Evolutionary conservation across 2,797 vertebrate species (phyloP).

Genomic region (Trachops cirrhosus): DNA sequence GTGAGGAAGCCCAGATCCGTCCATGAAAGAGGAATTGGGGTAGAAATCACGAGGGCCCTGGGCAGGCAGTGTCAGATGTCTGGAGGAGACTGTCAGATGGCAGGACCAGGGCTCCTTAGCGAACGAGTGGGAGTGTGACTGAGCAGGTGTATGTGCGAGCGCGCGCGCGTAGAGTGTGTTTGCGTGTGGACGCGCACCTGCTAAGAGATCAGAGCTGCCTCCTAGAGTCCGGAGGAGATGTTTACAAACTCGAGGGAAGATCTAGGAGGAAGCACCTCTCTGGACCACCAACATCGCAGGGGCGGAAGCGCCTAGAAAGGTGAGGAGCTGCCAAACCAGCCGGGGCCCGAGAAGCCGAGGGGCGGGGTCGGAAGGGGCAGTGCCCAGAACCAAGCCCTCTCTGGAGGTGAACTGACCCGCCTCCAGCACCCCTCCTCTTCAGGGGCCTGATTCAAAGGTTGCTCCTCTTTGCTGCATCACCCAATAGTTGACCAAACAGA

Average conservation of each 20-base stretch:
- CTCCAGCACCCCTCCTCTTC: background rate
- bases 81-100: background rate
- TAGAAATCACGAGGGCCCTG: background rate
- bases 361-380: background rate
- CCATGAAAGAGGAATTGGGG: background rate
- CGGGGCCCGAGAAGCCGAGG: background rate
- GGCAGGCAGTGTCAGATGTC: background rate
- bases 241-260: background rate
- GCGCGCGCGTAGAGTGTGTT: no score
- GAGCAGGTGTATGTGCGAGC: rapidly evolving
- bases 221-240: background rate
- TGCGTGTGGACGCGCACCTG: background rate
- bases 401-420: rapidly evolving
- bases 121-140: background rate
- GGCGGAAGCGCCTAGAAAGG: background rate
- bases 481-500: background rate
- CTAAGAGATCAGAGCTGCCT: background rate
- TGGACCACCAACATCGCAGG: background rate
- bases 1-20: background rate
- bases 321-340: background rate
- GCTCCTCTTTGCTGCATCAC: no score
- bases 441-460: background rate
- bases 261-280: background rate
- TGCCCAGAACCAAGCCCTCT: background rate
- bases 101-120: background rate